A percentile compares a stretch with the other conserved stretches of the same genome.
Conservation (phyloP, 2,888 invertebrate genomes). For the Ptychoptera contaminata region DNA sequence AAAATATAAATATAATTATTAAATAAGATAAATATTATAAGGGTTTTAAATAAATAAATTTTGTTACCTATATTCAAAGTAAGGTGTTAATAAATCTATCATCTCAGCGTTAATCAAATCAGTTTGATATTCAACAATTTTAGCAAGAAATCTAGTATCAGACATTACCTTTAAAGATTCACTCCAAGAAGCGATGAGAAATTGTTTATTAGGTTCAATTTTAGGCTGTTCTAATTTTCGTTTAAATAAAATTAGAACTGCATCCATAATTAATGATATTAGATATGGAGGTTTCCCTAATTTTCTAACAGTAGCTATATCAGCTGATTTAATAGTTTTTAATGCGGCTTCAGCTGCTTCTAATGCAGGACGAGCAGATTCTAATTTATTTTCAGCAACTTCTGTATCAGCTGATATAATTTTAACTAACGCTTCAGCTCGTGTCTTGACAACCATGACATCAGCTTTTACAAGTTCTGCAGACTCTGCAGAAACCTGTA, state of each 20-base stretch:
- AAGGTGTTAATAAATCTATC: constrained; percentile 58
- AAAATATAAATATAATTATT: background rate
- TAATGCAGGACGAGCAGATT: constrained; percentile 66
- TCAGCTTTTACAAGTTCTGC: constrained; percentile 65
- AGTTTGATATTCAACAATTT: constrained; percentile 60
- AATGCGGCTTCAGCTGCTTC: constrained; percentile 28
- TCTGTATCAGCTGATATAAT: constrained; percentile 62
- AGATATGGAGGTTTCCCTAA: constrained; percentile 71
- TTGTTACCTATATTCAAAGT: constrained; percentile 41
- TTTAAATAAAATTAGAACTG: constrained; percentile 58
- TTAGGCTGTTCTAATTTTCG: constrained; percentile 48
- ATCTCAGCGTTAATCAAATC: constrained; percentile 72
- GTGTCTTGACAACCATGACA: constrained; percentile 50
- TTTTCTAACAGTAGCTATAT: constrained; percentile 69
- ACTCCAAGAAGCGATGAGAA: constrained; percentile 54
- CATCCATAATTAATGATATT: constrained; percentile 75
- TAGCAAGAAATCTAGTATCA: constrained; percentile 51
- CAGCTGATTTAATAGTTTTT: constrained; percentile 67
- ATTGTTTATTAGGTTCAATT: constrained; percentile 50
- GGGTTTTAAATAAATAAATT: background rate
- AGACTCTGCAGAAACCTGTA: constrained; percentile 53
- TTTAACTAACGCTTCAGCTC: constrained; percentile 55
- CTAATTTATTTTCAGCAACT: constrained; percentile 59
- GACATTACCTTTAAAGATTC: constrained; percentile 72
- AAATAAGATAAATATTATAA: background rate